Base-by-base conservation (phyloP, 2,113 vertebrate genomes). In the Gorsachius goisagi region DNA sequence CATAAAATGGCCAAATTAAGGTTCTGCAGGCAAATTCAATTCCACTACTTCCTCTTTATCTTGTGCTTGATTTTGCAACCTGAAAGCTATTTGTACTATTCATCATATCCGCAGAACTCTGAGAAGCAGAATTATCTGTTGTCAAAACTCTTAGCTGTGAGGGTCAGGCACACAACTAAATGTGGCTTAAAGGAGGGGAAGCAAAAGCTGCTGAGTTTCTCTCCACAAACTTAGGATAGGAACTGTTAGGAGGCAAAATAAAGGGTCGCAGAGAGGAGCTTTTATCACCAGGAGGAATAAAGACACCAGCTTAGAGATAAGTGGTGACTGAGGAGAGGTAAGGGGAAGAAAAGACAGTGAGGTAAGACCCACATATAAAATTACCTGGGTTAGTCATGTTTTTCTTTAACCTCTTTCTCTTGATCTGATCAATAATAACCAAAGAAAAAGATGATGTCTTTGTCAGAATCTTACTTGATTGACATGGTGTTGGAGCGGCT, bases 11-110 rank as follows among this genome's bases (percentile, higher is more conserved):
- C 85, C 87, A 96, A 95, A 94, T 96, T 83, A 62, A 95, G 81
- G 77, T 96, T 95, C 77, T 90, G 45, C 22, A 81, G 82, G 79
- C 88, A 41, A 93, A 71, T 91, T 89, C 91, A 77, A 93, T 93
- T 96, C 86, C 74, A 90, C 73, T 33, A 52, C 66, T 94, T 96
- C 95, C 90, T 96, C 80, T 90, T 94, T 96, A 76, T 96, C 93
- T 24, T 68, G 83, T 72, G 56, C 90, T 96, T 94, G 92, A 89
- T 83, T 92, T 94, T 90, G 79, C 35, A 93, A 93, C 88, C 82
- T 94, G 67, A 83, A 94, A 90, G 63, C 4, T 1, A 80, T 74
- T 63, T 72, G 9, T 69, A 58, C 84, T 41, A 30, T 63, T 52
- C 11, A 23, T 53, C 21, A 41, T 24, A 77, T 11, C 30, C 19